Conservation (phyloP, 2,888 invertebrate genomes). For the Bruchidius siliquastri region DNA sequence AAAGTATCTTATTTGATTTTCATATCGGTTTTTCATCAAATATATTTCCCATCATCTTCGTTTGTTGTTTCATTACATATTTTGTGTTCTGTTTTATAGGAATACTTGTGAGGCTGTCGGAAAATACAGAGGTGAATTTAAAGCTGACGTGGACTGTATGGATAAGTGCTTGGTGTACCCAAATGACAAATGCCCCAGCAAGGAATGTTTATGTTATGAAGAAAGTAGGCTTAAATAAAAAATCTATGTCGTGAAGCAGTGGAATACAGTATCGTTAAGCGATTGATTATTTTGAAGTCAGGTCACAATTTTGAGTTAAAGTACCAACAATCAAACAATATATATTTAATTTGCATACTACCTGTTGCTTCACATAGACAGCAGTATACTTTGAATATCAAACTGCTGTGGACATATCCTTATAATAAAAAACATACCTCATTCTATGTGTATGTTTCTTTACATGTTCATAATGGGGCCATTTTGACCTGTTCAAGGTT, state of each 20-base stretch:
- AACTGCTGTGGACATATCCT: neutral
- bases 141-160: constrained; percentile 80
- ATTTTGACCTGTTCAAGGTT: too few relatives aligned
- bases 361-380: neutral
- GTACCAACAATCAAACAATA: too few relatives aligned
- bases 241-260: too few relatives aligned
- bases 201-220: constrained; percentile 34
- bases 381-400: neutral
- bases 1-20: too few relatives aligned
- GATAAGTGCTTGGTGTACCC: constrained; percentile 79
- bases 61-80: too few relatives aligned
- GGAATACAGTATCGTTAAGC: too few relatives aligned
- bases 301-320: too few relatives aligned
- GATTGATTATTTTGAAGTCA: too few relatives aligned
- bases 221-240: constrained; percentile 10
- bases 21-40: too few relatives aligned
- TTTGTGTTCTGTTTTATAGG: constrained; percentile 48
- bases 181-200: constrained; percentile 60
- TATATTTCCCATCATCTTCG: too few relatives aligned
- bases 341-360: too few relatives aligned
- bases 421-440: neutral
- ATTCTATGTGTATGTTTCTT: neutral
- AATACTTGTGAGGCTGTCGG: constrained; percentile 79
- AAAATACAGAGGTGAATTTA: constrained; percentile 61
- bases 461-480: too few relatives aligned